phyloP scores from a whole-genome alignment of 2,113 vertebrate species.

The Garra rufa region DNA sequence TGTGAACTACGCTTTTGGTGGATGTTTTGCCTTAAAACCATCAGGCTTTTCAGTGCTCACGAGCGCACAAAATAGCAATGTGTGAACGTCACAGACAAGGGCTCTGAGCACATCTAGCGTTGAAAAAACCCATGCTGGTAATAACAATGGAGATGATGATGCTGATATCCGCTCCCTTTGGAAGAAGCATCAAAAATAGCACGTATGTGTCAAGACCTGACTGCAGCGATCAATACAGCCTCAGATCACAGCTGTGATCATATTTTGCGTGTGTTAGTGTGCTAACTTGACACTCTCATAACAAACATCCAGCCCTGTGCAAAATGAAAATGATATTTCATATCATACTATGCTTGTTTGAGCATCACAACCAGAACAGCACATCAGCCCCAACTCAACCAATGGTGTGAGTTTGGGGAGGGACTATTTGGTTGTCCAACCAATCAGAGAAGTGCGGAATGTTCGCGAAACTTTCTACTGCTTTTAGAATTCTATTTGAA shows the following conservation, averaged over 20 bases:
- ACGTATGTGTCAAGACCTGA: neutral
- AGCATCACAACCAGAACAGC: neutral
- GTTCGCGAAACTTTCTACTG: neutral
- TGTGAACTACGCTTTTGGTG: neutral
- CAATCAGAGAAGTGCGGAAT: neutral
- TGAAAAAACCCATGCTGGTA: neutral
- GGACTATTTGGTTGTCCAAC: neutral
- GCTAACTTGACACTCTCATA: neutral
- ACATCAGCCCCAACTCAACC: neutral
- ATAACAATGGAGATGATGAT: conserved; percentile 19
- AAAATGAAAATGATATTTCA: neutral
- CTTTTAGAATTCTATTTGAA: neutral
- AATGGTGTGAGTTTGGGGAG: neutral
- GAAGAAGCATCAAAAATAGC: neutral
- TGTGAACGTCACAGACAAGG: neutral
- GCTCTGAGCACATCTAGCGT: neutral
- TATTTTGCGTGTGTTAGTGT: neutral
- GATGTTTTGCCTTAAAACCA: neutral
- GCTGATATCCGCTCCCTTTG: neutral
- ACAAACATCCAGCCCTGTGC: neutral
- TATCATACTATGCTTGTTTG: neutral
- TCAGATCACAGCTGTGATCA: neutral
- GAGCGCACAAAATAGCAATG: neutral
- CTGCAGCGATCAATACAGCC: conserved; percentile 5
- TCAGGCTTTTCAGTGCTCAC: neutral